These are phyloP conservation scores for Spermophilus dauricus DNA, from an alignment of 2,113 vertebrate species.

Conservation along the genomic window DNA sequence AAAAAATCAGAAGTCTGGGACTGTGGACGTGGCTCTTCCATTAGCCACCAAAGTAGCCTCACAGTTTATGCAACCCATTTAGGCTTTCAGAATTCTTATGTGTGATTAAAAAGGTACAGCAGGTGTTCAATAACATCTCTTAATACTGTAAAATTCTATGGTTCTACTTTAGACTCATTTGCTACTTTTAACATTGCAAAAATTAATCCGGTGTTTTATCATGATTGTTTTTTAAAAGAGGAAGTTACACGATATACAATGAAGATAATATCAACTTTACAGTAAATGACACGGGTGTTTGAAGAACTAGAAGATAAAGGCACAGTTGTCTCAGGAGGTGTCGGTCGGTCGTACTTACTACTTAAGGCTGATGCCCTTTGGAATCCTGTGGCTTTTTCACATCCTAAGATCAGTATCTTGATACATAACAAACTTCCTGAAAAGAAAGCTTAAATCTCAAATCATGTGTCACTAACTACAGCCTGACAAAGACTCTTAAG, in stretches of 20 bases:
- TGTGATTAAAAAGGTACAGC: background rate
- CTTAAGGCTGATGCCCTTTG: conserved; percentile 44
- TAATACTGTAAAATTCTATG: background rate
- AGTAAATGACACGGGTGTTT: no score
- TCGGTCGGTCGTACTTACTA: background rate
- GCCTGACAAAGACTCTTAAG: background rate
- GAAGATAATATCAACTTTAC: background rate
- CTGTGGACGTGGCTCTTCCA: background rate
- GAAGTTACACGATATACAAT: background rate
- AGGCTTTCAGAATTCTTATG: background rate
- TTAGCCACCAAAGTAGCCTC: background rate
- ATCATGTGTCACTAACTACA: background rate
- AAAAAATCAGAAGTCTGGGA: background rate
- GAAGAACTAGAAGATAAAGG: background rate
- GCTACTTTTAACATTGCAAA: conserved; percentile 1
- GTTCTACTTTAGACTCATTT: conserved; percentile 9
- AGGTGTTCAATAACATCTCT: background rate
- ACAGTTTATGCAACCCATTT: background rate
- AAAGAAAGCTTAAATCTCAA: conserved; percentile 16
- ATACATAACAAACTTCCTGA: background rate
- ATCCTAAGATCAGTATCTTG: background rate
- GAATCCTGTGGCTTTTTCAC: background rate
- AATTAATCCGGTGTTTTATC: conserved; percentile 23
- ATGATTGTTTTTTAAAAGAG: conserved; percentile 2
- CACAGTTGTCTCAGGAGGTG: background rate